Percentiles rank a stretch among this genome's conserved stretches.
These are phyloP conservation scores for Sceliomorpha sp. DNA, from an alignment of 2,888 invertebrate genomes.

Conservation along the genomic window DNA sequence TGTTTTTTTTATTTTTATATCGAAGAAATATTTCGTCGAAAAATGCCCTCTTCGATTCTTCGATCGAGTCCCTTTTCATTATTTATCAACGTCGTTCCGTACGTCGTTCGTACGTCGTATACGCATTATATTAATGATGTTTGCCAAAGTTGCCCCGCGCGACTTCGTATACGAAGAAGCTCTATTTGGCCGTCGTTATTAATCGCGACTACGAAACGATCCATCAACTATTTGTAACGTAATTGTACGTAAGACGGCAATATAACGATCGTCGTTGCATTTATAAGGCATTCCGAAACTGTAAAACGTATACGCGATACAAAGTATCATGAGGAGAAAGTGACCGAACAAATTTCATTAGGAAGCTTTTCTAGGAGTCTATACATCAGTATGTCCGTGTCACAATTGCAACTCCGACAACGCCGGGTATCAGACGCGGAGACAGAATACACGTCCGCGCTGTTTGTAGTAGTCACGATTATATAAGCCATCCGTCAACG, in stretches of 20 bases:
- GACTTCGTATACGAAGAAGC: too few relatives aligned
- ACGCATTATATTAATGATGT: too few relatives aligned
- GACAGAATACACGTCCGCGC: slow-evolving; percentile 42
- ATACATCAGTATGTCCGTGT: slow-evolving; percentile 32
- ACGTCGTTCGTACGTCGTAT: too few relatives aligned
- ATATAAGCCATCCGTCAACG: slow-evolving; percentile 57
- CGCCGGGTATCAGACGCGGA: slow-evolving; percentile 33
- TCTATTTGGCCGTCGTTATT: too few relatives aligned
- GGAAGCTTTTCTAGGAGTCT: slow-evolving; percentile 34
- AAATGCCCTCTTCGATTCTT: too few relatives aligned
- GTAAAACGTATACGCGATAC: slow-evolving; percentile 8
- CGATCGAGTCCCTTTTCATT: too few relatives aligned
- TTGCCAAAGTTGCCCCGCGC: too few relatives aligned
- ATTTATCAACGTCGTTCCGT: too few relatives aligned
- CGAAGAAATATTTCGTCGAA: too few relatives aligned
- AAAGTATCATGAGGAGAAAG: slow-evolving; percentile 39
- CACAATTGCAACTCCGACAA: slow-evolving; percentile 27
- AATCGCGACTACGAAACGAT: background rate
- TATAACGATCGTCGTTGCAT: too few relatives aligned
- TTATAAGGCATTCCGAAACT: slow-evolving; percentile 26
- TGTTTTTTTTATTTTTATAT: background rate
- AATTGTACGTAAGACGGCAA: too few relatives aligned
- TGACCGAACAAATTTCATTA: slow-evolving; percentile 51
- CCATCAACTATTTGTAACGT: too few relatives aligned
- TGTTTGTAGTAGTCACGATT: slow-evolving; percentile 55